Conservation (phyloP, 2,888 invertebrate genomes). For the Cephus rjabovi region DNA sequence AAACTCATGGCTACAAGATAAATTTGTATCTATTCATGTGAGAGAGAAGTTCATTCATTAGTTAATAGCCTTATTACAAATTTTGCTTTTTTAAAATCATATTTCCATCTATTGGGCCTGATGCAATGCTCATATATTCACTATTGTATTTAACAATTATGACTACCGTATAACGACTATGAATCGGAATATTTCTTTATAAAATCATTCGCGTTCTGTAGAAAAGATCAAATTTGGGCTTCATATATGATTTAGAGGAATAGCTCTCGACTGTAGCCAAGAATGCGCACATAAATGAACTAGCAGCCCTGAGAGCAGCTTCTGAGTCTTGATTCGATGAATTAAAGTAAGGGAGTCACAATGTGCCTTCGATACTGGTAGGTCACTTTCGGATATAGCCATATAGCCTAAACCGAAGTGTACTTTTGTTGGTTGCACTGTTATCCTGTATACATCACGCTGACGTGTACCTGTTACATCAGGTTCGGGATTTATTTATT, state of each 20-base stretch:
- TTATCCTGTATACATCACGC: background rate
- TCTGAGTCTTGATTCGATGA: background rate
- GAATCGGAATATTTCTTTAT: background rate
- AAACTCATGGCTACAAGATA: slow-evolving; percentile 79
- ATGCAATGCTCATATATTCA: background rate
- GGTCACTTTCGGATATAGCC: background rate
- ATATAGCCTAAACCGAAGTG: background rate
- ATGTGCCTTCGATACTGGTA: background rate
- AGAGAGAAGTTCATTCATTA: background rate
- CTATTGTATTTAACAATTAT: background rate
- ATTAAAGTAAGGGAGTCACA: background rate
- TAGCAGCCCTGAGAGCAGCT: background rate
- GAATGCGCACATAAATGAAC: background rate
- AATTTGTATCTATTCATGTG: slow-evolving; percentile 20
- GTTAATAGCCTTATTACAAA: background rate
- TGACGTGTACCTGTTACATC: background rate
- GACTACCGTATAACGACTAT: background rate
- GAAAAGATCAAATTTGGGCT: background rate
- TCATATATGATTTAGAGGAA: background rate
- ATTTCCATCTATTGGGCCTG: background rate
- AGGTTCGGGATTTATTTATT: background rate
- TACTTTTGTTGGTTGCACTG: background rate
- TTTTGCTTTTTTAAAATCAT: background rate
- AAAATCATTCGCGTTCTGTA: background rate
- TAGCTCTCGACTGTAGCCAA: background rate